Evolutionary conservation across 1,140 invertebrate genomes (phyloP).

Genomic region (Aphis craccivora): DNA sequence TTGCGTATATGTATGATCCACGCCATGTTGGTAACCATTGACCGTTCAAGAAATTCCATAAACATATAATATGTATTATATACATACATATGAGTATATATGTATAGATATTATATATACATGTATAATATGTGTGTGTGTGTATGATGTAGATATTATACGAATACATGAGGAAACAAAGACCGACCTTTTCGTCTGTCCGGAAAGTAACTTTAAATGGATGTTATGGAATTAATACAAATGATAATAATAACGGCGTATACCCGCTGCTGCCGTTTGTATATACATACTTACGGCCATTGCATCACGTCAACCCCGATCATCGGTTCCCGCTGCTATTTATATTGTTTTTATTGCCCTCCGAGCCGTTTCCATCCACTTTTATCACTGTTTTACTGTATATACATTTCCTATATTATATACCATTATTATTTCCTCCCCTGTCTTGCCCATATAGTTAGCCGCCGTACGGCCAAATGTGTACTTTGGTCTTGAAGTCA

Average conservation of each 20-base stretch:
- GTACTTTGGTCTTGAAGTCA: neutral
- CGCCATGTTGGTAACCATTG: slow-evolving; percentile 34
- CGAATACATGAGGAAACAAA: slow-evolving; percentile 31
- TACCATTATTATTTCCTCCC: slow-evolving; percentile 18
- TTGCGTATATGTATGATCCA: neutral
- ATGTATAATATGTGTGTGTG: neutral
- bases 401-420: slow-evolving; percentile 28
- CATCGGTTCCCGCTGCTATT: slow-evolving; percentile 46
- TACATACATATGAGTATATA: neutral
- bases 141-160: neutral
- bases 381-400: slow-evolving; percentile 55
- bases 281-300: neutral
- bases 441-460: neutral
- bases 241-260: slow-evolving; percentile 54
- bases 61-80: neutral
- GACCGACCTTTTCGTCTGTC: slow-evolving; percentile 47
- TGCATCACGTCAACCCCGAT: slow-evolving; percentile 54
- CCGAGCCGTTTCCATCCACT: slow-evolving; percentile 51
- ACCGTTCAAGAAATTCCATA: neutral
- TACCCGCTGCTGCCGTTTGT: neutral
- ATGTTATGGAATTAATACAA: slow-evolving; percentile 57
- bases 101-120: neutral
- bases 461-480: neutral
- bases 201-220: slow-evolving; percentile 53
- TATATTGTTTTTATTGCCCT: slow-evolving; percentile 58